Evolutionary conservation across 2,888 invertebrate genomes (phyloP).

Genomic region (Pycnomerus fuliginosus): DNA sequence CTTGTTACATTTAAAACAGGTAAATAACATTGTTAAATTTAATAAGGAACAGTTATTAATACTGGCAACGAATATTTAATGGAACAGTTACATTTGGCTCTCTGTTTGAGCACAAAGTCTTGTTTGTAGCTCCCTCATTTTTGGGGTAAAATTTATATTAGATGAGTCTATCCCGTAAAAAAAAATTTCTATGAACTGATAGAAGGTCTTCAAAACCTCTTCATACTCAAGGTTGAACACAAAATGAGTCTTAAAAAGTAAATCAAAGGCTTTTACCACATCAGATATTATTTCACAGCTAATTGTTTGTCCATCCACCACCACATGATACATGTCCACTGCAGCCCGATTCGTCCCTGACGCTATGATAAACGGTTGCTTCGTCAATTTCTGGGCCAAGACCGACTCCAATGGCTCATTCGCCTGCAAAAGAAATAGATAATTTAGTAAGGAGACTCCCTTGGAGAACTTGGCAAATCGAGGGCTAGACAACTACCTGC

Average conservation of each 20-base stretch:
- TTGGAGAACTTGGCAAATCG: too few relatives aligned
- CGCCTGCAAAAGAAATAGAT: not conserved
- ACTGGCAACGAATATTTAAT: too few relatives aligned
- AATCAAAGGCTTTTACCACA: conserved; percentile 5
- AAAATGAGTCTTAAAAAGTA: conserved; percentile 10
- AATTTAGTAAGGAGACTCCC: too few relatives aligned
- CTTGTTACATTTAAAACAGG: not conserved
- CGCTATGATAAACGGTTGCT: conserved; percentile 1
- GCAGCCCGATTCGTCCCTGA: not conserved
- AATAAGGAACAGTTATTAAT: not conserved
- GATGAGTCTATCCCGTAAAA: conserved; percentile 10
- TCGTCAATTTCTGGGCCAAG: not conserved
- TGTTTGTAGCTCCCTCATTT: conserved; percentile 10
- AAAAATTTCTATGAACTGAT: conserved; percentile 5
- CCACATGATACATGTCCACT: not conserved
- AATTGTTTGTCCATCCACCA: not conserved
- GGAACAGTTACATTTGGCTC: not conserved
- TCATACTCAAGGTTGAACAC: conserved; percentile 12
- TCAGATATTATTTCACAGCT: too few relatives aligned
- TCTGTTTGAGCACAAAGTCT: not conserved
- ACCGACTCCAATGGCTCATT: not conserved
- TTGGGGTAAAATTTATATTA: conserved; percentile 3
- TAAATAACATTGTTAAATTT: not conserved
- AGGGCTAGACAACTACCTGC: too few relatives aligned
- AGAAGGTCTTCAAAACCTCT: conserved; percentile 2